Conservation (phyloP, 2,113 vertebrate species). For the Melanotaenia duboulayi region DNA sequence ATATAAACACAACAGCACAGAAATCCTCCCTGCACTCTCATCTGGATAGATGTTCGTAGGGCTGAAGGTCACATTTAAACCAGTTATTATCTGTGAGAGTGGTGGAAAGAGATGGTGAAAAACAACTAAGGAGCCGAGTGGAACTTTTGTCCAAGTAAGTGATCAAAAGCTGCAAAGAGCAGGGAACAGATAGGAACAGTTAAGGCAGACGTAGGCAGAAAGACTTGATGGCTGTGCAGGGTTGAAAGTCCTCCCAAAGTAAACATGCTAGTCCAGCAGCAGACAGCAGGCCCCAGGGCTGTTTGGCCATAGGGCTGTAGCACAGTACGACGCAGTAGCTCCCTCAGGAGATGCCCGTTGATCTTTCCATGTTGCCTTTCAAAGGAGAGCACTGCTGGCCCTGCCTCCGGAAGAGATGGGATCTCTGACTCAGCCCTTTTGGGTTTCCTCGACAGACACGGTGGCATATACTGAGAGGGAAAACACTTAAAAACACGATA, state of each 20-base stretch:
- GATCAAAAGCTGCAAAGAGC: not conserved
- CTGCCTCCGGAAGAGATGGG: slow-evolving; percentile 82
- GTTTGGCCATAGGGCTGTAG: slow-evolving; percentile 64
- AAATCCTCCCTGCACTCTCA: slow-evolving; percentile 61
- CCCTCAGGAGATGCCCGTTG: slow-evolving; percentile 70
- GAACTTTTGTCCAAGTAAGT: slow-evolving; percentile 1
- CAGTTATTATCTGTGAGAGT: slow-evolving; percentile 38
- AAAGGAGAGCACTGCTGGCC: slow-evolving; percentile 56
- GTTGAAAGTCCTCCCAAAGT: slow-evolving; percentile 79
- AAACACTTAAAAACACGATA: slow-evolving; percentile 35
- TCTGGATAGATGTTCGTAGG: slow-evolving; percentile 49
- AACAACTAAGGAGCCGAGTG: slow-evolving; percentile 10
- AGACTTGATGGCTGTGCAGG: slow-evolving; percentile 52
- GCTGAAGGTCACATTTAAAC: slow-evolving; percentile 49
- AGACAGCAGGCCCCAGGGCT: slow-evolving; percentile 62
- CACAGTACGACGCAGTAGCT: slow-evolving; percentile 51
- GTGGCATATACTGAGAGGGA: slow-evolving; percentile 52
- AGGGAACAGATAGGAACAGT: not conserved
- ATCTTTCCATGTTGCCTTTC: slow-evolving; percentile 73
- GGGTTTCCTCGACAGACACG: slow-evolving; percentile 79
- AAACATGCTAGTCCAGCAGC: slow-evolving; percentile 64
- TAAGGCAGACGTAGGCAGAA: slow-evolving; percentile 12
- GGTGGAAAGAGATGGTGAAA: slow-evolving; percentile 4
- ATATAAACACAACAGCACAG: slow-evolving; percentile 73
- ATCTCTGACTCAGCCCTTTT: slow-evolving; percentile 83